A percentile compares a stretch with the other conserved stretches of the same genome.
phyloP scores from a whole-genome alignment of 2,113 vertebrate genomes.

The Alectura lathami region DNA sequence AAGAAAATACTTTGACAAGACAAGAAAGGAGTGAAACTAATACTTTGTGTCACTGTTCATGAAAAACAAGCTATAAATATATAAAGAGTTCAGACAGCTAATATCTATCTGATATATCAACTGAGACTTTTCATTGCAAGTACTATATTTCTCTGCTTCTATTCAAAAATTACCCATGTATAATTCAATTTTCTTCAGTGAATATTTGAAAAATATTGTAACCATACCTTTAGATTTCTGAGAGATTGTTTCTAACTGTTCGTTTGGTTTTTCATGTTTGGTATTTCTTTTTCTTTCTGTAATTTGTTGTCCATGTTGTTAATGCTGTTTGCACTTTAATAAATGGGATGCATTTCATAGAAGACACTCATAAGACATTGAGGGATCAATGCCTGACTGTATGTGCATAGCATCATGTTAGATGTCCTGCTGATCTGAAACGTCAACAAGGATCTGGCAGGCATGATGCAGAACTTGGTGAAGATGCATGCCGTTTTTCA shows the following conservation, averaged over 20 bases:
- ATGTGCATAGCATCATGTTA: not conserved
- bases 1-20: slow-evolving; percentile 23
- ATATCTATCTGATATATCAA: not conserved
- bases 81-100: not conserved
- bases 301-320: not conserved
- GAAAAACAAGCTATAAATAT: not conserved
- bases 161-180: not conserved
- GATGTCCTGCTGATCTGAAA: not conserved
- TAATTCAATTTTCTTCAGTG: not conserved
- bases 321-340: not conserved
- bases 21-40: not conserved
- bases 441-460: not conserved
- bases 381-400: not conserved
- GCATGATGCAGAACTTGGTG: not conserved
- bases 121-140: not conserved
- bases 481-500: not conserved
- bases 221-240: not conserved
- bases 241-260: not conserved
- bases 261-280: not conserved
- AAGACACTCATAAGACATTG: not conserved
- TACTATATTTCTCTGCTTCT: not conserved
- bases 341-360: not conserved
- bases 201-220: not conserved
- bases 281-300: not conserved
- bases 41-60: not conserved